Evolutionary conservation across 2,797 vertebrate species (phyloP).

Genomic region (Setipinna tenuifilis): DNA sequence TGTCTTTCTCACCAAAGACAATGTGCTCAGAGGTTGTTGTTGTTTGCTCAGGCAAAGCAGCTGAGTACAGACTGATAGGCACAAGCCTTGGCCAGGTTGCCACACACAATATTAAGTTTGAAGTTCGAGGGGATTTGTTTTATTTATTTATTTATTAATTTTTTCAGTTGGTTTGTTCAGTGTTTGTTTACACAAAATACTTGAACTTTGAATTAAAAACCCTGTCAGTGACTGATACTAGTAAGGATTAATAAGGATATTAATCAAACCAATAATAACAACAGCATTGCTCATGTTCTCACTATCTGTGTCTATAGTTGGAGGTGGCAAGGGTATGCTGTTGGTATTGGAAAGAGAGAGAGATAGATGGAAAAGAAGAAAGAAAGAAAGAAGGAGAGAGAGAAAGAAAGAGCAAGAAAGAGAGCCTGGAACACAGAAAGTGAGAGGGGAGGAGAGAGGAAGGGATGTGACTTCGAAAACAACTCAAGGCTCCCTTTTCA

Average conservation of each 20-base stretch:
- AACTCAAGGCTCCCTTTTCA: slow-evolving; percentile 28
- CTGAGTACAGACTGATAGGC: slow-evolving; percentile 35
- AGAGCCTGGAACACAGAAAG: neutral
- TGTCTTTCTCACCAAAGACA: slow-evolving; percentile 35
- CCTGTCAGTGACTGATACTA: neutral
- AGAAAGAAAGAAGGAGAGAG: neutral
- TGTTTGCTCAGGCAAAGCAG: slow-evolving; percentile 40
- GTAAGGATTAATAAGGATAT: neutral
- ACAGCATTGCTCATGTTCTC: neutral
- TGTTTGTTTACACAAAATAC: neutral
- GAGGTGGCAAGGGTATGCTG: neutral
- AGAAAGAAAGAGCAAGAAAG: neutral
- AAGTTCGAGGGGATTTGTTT: neutral
- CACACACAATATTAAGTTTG: neutral
- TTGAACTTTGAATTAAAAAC: neutral
- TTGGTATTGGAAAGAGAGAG: neutral
- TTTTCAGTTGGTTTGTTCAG: neutral
- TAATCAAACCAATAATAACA: neutral
- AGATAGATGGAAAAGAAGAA: neutral
- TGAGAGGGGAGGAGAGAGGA: too few species aligned
- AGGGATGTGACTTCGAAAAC: neutral
- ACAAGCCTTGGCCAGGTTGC: slow-evolving; percentile 22
- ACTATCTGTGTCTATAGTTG: neutral
- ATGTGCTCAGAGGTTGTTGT: slow-evolving; percentile 15
- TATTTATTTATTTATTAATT: too few species aligned